Percentiles rank a stretch among this genome's conserved stretches.
phyloP scores from a whole-genome alignment of 2,797 vertebrate genomes.

The Tenualosa ilisha region DNA sequence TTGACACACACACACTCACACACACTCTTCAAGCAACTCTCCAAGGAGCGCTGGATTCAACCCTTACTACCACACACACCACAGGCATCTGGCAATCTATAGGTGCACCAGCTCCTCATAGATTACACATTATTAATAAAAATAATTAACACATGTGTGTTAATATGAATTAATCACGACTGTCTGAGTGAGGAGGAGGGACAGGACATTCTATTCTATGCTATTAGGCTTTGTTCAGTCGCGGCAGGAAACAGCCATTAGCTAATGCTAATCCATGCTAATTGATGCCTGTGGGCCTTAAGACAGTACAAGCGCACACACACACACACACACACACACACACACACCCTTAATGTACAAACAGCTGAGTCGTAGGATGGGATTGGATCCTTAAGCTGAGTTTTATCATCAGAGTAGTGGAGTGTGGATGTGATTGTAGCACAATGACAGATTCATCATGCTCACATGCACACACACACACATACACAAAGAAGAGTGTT shows the following conservation, averaged over 20 bases:
- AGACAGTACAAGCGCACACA: not conserved
- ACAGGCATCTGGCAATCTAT: no score
- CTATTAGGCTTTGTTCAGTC: not conserved
- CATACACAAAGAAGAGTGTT: no score
- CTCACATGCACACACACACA: not conserved
- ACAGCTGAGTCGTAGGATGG: not conserved
- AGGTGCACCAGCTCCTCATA: no score
- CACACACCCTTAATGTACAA: not conserved
- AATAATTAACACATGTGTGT: not conserved
- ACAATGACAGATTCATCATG: not conserved
- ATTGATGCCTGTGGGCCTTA: not conserved
- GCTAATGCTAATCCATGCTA: not conserved
- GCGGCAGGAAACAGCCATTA: not conserved
- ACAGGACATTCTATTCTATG: not conserved
- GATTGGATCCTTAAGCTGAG: no score
- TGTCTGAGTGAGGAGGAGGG: not conserved
- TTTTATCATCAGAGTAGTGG: not conserved
- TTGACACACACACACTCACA: not conserved
- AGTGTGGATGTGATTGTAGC: not conserved
- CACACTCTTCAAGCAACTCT: not conserved
- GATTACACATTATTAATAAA: not conserved
- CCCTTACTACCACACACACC: no score
- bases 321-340: no score
- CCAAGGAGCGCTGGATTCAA: not conserved
- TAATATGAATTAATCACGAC: not conserved